Evolutionary conservation across 2,797 vertebrate species (phyloP).

Genomic region (Bradypodion pumilum): DNA sequence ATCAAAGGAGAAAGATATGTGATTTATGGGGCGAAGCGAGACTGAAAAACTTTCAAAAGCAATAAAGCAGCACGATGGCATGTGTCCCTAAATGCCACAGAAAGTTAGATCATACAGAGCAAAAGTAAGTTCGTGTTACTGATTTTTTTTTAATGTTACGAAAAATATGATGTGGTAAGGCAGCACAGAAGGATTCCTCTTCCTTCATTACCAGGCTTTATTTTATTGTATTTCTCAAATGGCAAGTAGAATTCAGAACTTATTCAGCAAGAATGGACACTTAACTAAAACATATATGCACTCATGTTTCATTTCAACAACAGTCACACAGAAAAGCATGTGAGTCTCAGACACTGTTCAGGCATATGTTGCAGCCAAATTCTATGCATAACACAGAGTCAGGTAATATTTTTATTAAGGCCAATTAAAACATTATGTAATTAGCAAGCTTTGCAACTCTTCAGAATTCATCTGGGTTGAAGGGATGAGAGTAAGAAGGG

Average conservation of each 20-base stretch:
- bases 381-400: background rate
- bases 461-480: background rate
- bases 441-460: background rate
- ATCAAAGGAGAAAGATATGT: background rate
- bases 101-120: background rate
- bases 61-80: background rate
- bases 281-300: background rate
- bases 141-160: background rate
- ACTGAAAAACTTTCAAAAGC: background rate
- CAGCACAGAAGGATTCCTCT: background rate
- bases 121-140: background rate
- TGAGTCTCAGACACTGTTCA: background rate
- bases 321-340: background rate
- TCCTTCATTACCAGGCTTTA: background rate
- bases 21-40: background rate
- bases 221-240: background rate
- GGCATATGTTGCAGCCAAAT: background rate
- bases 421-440: background rate
- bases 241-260: background rate
- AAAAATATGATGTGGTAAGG: background rate
- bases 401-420: background rate
- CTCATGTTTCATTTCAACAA: background rate
- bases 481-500: too few relatives aligned
- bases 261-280: background rate
- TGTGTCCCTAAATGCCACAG: background rate